A percentile compares a stretch with the other conserved stretches of the same genome.
phyloP scores from a whole-genome alignment of 2,888 invertebrate species.

The Diadegma fenestrale region DNA sequence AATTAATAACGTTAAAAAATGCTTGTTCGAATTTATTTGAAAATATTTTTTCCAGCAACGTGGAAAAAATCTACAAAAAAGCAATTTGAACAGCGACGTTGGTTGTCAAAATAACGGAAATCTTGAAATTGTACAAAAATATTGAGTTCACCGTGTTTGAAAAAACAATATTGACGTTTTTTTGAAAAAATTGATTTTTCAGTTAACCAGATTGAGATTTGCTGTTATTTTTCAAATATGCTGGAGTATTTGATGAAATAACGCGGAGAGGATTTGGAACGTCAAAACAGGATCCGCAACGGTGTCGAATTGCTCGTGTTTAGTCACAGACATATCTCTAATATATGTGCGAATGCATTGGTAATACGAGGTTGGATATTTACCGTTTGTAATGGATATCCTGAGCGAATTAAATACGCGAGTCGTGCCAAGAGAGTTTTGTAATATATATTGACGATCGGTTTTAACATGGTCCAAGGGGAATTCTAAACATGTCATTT shows the following conservation, averaged over 20 bases:
- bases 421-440: conserved; percentile 28
- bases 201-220: too few species aligned
- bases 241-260: not conserved
- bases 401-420: conserved; percentile 61
- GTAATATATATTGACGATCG: conserved; percentile 62
- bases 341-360: conserved; percentile 14
- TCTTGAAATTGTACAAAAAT: too few species aligned
- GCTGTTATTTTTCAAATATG: not conserved
- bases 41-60: too few species aligned
- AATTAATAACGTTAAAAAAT: too few species aligned
- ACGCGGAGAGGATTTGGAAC: not conserved
- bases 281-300: not conserved
- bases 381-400: conserved; percentile 51
- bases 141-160: too few species aligned
- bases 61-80: not conserved
- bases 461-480: conserved; percentile 65
- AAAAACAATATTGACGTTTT: too few species aligned
- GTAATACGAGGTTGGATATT: conserved; percentile 29
- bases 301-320: conserved; percentile 10
- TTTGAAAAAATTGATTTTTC: too few species aligned
- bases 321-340: conserved; percentile 8
- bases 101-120: too few species aligned
- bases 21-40: too few species aligned
- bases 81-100: not conserved
- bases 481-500: conserved; percentile 70